Base-by-base conservation (phyloP, 1,140 invertebrate genomes). In the Adoxophyes honmai region DNA sequence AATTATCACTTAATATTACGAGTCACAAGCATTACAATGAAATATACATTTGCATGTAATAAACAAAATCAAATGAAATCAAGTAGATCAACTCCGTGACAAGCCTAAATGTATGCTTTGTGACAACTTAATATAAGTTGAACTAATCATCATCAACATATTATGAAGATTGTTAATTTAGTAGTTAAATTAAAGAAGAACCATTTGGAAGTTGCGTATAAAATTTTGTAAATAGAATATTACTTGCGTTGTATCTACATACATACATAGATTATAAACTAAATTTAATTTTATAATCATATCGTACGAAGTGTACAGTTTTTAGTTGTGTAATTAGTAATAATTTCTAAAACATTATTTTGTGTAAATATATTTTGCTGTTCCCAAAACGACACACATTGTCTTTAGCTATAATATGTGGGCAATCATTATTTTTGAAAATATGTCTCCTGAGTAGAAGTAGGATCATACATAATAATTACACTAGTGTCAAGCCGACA, bases 361-460 rank as follows among this genome's bases (percentile, higher is more conserved):
- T 48, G 18, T 48, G 42, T 48, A 28, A 48, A 48, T 48, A 48
- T 48, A 0, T 48, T 48, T 48, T 33, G 21, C 14, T 48, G 42
- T 48, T 48, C 42, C 39, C 42, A 48, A 48, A 33, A 33, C 44
- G 53, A 9, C 15, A 36, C 39, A 35, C 52, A 37, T 57, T 35
- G 38, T 60, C 11, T 53, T 58, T 48, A 39, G 38, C 34, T 63
- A 55, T 28, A 28, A 28, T 80, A 80, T 86, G 85, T 88, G 85
- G 85, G 85, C 85, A 88, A 86, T 88, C 58, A 73, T 76, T 71
- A 68, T 80, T 81, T 73, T 70, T 72, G 73, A 88, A 88, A 86
- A 86, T 88, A 88, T 88, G 85, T 88, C 85, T 88, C 85, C 85
- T 85, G 70, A 66, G 64, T 70, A 68, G 61, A 37, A 66, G 39